Evolutionary conservation across 2,888 invertebrate species (phyloP), one percentile per base, ranked within the genome.

Genomic region (Hemistola chrysoprasaria): DNA sequence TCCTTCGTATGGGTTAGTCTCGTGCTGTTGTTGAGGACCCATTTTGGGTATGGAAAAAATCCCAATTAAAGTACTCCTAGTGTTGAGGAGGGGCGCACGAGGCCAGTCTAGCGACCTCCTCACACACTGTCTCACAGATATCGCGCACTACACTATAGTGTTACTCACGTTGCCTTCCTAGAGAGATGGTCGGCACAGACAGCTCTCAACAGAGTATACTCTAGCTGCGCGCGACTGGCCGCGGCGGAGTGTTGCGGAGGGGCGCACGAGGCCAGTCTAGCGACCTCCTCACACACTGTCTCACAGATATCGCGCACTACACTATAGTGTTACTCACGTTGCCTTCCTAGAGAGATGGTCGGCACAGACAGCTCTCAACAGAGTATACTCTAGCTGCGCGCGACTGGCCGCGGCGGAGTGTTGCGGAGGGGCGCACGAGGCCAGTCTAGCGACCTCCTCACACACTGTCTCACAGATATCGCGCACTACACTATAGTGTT

Each of bases 231-330:
- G 86, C 96, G 95, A 66, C 94, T 90, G 34, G 93, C 92, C 27
- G 95, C 94, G 40, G 92, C 90, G 40, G 90, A 69, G 6, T 34
- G 1, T 11, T 91, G 90, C 9, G 93, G 81, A 82, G 89, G 69
- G 42, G 72, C 62, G 38, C 69, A 53, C 5, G 53, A 90, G 88
- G 97, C 95, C 6, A 98, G 90, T 6, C 98, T 91, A 25, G 96
- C 94, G 48, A 98, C 86, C 87, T 98, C 98, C 84, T 98, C 97
- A 51, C 96, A 95, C 41, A 98, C 95, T 0, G 95, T 96, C 89
- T 97, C 95, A 27, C 97, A 94, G 54, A 98, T 95, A 53, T 93
- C 92, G 10, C 93, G 91, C 55, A 97, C 91, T 73, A 97, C 91
- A 10, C 93, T 92, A 1, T 95, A 93, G 86, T 79, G 26, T 90